Evolutionary conservation across 2,113 vertebrate species (phyloP).

Genomic region (Micronycteris hirsuta): DNA sequence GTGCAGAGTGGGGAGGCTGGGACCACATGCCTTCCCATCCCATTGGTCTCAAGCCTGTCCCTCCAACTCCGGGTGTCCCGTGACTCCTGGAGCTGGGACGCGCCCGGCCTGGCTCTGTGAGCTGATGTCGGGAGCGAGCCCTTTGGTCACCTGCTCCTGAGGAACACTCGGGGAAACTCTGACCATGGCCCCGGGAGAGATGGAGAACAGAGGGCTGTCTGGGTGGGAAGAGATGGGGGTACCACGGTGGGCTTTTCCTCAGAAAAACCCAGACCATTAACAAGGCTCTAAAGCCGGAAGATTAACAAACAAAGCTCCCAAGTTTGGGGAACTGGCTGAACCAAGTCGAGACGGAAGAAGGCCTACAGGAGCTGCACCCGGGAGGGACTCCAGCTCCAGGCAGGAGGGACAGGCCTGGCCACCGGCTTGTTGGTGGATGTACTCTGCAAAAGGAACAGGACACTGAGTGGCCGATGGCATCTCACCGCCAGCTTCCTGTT

Average conservation of each 20-base stretch:
- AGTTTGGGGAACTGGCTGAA: background rate
- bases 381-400: background rate
- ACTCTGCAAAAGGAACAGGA: background rate
- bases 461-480: background rate
- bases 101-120: background rate
- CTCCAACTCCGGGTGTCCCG: background rate
- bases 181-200: background rate
- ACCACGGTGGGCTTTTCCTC: background rate
- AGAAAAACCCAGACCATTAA: background rate
- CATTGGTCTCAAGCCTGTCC: background rate
- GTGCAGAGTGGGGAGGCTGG: background rate
- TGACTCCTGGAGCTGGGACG: background rate
- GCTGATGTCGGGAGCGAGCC: background rate
- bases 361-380: background rate
- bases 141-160: background rate
- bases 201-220: background rate
- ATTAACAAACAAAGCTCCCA: background rate
- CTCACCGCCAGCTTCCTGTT: background rate
- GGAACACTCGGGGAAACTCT: background rate
- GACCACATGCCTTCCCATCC: conserved; percentile 27
- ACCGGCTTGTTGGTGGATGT: background rate
- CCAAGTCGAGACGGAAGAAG: background rate
- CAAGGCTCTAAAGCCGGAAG: background rate
- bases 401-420: background rate
- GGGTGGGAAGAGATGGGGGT: background rate